Evolutionary conservation across 2,888 invertebrate species (phyloP), one percentile per base, ranked within the genome.

Genomic region (Leptinotarsa juncta): DNA sequence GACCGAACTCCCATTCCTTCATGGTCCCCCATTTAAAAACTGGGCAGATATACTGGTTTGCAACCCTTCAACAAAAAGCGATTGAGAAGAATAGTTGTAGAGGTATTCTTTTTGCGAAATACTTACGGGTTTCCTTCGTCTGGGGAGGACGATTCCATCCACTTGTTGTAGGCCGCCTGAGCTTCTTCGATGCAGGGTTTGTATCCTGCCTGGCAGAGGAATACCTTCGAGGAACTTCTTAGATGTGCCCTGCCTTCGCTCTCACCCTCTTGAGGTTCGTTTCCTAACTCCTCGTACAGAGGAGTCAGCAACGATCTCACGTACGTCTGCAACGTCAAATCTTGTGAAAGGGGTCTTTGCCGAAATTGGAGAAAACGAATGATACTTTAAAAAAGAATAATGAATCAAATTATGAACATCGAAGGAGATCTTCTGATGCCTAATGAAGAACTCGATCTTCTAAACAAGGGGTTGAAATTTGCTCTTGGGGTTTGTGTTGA

Each of bases 1-100:
- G 89, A 51, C 95, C 95, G 81, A 95, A 95, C 78, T 95, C 92
- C 95, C 95, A 96, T 86, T 95, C 95, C 65, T 94, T 92, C 80
- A 90, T 90, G 0, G 93, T 92, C 0, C 95, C 95, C 93, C 94
- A 95, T 87, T 93, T 93, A 86, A 95, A 95, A 0, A 95, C 94
- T 1, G 95, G 94, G 77, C 95, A 95, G 77, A 95, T 91, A 86
- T 91, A 94, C 83, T 93, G 92, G 86, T 93, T 94, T 20, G 93
- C 90, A 67, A 95, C 92, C 7, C 95, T 95, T 85, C 10, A 84
- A 85, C 74, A 65, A 65, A 70, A 32, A 72, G 16, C 51, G 51
- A n/a, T 51, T n/a, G n/a, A 65, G 16, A 32, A 26, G 53, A 51
- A 51, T 53, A 53, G 15, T 2, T n/a, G 53, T n/a, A n/a, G 53